Conservation (phyloP, 2,888 invertebrate species). For the Amblyjoppa fuscipennis region DNA sequence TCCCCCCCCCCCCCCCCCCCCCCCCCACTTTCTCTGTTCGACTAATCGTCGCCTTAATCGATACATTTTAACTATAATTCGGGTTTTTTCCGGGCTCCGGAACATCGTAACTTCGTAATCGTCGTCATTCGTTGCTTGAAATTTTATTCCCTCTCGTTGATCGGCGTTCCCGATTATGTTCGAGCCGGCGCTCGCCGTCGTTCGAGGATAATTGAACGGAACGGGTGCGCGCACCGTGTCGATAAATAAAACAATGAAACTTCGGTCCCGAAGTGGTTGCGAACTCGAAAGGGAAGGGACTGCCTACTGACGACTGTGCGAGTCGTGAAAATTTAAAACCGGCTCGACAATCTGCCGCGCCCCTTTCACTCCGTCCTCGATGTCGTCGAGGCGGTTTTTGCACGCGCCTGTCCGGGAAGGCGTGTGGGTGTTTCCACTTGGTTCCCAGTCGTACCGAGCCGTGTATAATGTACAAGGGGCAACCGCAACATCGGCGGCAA, state of each 20-base stretch:
- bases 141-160: constrained; percentile 13
- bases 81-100: neutral
- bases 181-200: constrained; percentile 1
- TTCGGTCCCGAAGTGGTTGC: neutral
- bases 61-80: neutral
- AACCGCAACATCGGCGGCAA: constrained; percentile 34
- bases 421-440: constrained; percentile 33
- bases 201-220: constrained; percentile 41
- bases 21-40: neutral
- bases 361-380: constrained; percentile 61
- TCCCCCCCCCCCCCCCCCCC: too few species aligned
- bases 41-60: neutral
- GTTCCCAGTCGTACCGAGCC: constrained; percentile 5
- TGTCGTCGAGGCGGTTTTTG: constrained; percentile 32
- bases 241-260: constrained; percentile 55
- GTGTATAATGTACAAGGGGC: neutral
- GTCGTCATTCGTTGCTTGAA: neutral
- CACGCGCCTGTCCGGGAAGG: neutral
- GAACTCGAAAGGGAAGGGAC: constrained; percentile 1
- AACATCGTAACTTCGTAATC: neutral
- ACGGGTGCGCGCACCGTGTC: constrained; percentile 28
- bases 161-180: constrained; percentile 21
- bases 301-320: constrained; percentile 27
- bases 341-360: constrained; percentile 59
- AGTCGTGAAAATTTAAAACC: constrained; percentile 65